Evolutionary conservation across 2,797 vertebrate species (phyloP), one percentile per base, ranked within the genome.

Genomic region (Gastrophryne carolinensis): DNA sequence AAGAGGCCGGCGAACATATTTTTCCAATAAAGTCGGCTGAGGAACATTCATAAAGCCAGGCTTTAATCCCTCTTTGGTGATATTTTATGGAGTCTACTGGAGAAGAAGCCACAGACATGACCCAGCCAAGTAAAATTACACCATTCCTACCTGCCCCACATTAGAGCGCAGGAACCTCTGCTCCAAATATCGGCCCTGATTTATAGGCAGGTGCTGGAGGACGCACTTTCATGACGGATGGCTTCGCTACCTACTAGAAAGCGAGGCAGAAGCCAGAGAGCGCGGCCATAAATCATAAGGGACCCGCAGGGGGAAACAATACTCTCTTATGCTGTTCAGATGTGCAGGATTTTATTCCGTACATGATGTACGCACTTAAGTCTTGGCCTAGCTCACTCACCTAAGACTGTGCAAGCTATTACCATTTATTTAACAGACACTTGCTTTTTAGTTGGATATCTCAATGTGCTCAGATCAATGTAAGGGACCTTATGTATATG

Each of bases 41-140:
- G 21, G 29, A 49, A 24, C 21, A 21, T 34, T 27, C 24, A 12
- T 35, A 57, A 57, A 41, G 23, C 41, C 39, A 50, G 41, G 30
- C 56, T 19, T 32, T 72, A 72, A 72, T 72, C 69, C 69, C 41
- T 61, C 41, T 44, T 11, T 61, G 71, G 60, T 63, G 71, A 54
- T 73, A 64, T 73, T 73, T 73, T 64, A 73, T 73, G 71, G 63
- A 54, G 35, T 73, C 60, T 73, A 56, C 71, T 11, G 60, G 34
- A 73, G 60, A 64, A 72, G 69, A 72, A 72, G 69, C 69, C 69
- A 61, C 69, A 72, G 57, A 60, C 19, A 41, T 64, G 60, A 73
- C 60, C 60, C 49, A 24, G 50, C 60, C 50, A 24, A 53, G 60
- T 12, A 49, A 34, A 49, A 73, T 73, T 73, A 64, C 60, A 54